Conservation (phyloP, 2,888 invertebrate species). For the Phytoseiulus persimilis region DNA sequence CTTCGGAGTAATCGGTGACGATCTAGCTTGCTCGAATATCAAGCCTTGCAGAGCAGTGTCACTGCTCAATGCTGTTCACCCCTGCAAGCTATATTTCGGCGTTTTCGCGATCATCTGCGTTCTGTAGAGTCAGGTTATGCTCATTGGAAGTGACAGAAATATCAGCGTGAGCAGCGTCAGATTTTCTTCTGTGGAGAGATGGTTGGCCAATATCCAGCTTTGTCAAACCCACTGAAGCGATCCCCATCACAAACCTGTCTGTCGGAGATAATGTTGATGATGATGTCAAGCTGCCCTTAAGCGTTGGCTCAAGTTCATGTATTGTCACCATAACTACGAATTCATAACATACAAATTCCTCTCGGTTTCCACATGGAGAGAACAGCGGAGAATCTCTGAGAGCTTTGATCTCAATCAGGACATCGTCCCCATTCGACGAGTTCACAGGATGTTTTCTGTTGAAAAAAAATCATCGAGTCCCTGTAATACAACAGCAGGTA, state of each 20-base stretch:
- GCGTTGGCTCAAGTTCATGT: not conserved
- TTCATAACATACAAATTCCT: not conserved
- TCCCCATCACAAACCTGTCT: not conserved
- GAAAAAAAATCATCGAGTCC: too few relatives aligned
- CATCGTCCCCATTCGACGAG: too few relatives aligned
- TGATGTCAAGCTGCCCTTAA: not conserved
- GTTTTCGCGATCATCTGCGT: too few relatives aligned
- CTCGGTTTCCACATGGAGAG: too few relatives aligned
- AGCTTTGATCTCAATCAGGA: too few relatives aligned
- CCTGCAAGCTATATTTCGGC: too few relatives aligned
- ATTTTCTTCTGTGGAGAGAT: not conserved
- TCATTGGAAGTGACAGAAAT: not conserved
- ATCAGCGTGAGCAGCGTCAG: not conserved
- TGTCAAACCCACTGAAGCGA: not conserved
- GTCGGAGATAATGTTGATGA: not conserved
- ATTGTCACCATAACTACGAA: not conserved
- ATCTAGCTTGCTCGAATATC: not conserved
- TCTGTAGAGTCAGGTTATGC: not conserved
- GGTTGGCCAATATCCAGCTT: not conserved
- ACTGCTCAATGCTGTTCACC: too few relatives aligned
- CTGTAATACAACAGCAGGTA: too few relatives aligned
- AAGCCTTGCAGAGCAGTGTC: not conserved
- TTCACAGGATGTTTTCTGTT: too few relatives aligned
- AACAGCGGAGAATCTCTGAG: too few relatives aligned
- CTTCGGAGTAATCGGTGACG: not conserved